Evolutionary conservation across 1,140 invertebrate genomes (phyloP).

Genomic region (Aphelinus atriplicis): DNA sequence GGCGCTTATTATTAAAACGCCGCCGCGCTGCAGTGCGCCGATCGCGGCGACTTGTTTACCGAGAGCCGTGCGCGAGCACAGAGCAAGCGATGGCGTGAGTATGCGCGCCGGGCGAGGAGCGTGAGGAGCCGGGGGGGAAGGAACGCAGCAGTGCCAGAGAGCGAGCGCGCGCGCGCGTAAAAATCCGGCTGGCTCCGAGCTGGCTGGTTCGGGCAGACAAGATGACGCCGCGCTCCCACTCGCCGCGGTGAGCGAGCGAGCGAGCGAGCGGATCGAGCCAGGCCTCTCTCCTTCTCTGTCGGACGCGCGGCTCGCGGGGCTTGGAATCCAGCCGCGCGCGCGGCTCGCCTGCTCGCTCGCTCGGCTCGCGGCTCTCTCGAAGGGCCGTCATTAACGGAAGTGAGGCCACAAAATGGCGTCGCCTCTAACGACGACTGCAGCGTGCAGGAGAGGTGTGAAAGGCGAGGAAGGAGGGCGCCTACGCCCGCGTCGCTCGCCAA

Average conservation of each 20-base stretch:
- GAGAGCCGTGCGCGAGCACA: too few relatives aligned
- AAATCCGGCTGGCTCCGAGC: conserved; percentile 61
- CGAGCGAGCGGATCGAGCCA: too few relatives aligned
- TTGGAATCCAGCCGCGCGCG: conserved; percentile 55
- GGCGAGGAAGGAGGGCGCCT: conserved; percentile 48
- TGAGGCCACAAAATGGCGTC: conserved; percentile 61
- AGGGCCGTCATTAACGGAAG: conserved; percentile 56
- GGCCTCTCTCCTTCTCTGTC: conserved; percentile 11
- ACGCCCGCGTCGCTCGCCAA: conserved; percentile 30
- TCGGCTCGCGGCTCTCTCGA: neutral
- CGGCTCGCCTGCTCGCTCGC: neutral
- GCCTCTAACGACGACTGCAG: conserved; percentile 17
- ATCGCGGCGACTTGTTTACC: too few relatives aligned
- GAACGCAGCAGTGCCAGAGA: conserved; percentile 23
- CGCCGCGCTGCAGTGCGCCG: too few relatives aligned
- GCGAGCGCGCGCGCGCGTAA: conserved; percentile 46
- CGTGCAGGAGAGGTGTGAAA: conserved; percentile 55
- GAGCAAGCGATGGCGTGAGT: too few relatives aligned
- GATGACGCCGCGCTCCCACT: conserved; percentile 61
- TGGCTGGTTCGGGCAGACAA: conserved; percentile 63
- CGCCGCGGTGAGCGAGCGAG: neutral
- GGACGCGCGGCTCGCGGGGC: neutral
- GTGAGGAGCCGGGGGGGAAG: conserved; percentile 36
- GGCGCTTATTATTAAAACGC: too few relatives aligned
- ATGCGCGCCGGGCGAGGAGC: conserved; percentile 10